A percentile compares a stretch with the other conserved stretches of the same genome.
phyloP scores from a whole-genome alignment of 2,113 vertebrate genomes.

The Climacteris rufus region DNA sequence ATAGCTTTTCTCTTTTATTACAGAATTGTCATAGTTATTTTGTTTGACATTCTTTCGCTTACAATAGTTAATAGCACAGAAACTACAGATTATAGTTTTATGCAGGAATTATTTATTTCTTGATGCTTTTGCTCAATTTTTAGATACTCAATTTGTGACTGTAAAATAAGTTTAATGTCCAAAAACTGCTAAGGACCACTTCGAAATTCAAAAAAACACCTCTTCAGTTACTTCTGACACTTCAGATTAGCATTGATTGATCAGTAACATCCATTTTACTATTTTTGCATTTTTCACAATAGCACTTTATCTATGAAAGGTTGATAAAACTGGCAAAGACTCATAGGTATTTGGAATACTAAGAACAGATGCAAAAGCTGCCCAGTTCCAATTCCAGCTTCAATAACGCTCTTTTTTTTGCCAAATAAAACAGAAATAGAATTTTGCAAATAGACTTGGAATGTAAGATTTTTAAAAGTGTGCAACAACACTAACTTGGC shows the following conservation, averaged over 20 bases:
- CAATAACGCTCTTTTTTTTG: neutral
- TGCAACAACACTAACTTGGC: neutral
- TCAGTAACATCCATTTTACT: neutral
- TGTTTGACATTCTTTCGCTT: neutral
- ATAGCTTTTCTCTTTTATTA: neutral
- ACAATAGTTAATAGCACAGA: neutral
- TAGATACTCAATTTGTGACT: neutral
- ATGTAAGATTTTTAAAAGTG: neutral
- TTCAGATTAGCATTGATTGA: neutral
- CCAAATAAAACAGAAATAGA: neutral
- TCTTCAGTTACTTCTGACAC: neutral
- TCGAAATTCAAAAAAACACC: neutral
- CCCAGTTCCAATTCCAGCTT: neutral
- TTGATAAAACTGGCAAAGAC: neutral
- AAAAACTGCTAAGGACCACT: neutral
- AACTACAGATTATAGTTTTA: neutral
- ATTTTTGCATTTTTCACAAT: neutral
- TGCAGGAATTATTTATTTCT: neutral
- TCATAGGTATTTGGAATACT: neutral
- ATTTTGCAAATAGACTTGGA: neutral
- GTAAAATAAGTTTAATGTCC: neutral
- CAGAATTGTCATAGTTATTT: neutral
- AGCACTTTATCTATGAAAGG: neutral
- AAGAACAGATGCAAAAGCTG: neutral
- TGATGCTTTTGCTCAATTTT: neutral